phyloP scores from a whole-genome alignment of 2,113 vertebrate species.

The Pygoscelis adeliae region DNA sequence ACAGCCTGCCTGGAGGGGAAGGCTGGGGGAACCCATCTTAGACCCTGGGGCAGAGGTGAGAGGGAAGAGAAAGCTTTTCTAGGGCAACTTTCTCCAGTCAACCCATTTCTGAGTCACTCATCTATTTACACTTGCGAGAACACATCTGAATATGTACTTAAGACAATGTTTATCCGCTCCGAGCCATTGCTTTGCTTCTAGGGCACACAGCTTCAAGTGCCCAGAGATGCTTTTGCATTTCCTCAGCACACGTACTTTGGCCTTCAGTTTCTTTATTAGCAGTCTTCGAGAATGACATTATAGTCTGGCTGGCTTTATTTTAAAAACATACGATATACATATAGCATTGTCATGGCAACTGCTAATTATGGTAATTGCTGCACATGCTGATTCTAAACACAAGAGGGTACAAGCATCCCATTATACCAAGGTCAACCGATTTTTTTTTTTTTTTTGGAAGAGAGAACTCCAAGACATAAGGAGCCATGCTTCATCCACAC shows the following conservation, averaged over 20 bases:
- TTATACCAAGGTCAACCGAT: slow-evolving; percentile 11
- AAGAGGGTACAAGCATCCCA: slow-evolving; percentile 61
- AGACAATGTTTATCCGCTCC: not conserved
- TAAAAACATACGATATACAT: slow-evolving; percentile 48
- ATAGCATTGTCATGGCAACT: slow-evolving; percentile 73
- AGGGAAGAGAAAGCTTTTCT: not conserved
- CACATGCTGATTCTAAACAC: slow-evolving; percentile 65
- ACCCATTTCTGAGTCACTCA: not conserved
- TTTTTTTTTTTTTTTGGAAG: not conserved
- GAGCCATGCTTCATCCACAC: not conserved
- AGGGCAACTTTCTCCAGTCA: not conserved
- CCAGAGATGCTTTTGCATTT: not conserved
- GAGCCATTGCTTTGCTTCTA: not conserved
- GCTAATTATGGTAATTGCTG: slow-evolving; percentile 63
- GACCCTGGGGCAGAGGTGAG: not conserved
- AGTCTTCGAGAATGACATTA: not conserved
- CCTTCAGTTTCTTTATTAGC: not conserved
- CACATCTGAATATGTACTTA: not conserved
- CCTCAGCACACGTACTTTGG: not conserved
- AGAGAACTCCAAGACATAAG: not conserved
- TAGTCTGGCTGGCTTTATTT: slow-evolving; percentile 34
- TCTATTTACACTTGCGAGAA: not conserved
- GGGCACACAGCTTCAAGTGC: not conserved
- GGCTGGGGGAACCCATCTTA: not conserved
- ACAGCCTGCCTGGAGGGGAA: not conserved